phyloP scores from a whole-genome alignment of 1,140 invertebrate species.

The Bombus cullumanus region DNA sequence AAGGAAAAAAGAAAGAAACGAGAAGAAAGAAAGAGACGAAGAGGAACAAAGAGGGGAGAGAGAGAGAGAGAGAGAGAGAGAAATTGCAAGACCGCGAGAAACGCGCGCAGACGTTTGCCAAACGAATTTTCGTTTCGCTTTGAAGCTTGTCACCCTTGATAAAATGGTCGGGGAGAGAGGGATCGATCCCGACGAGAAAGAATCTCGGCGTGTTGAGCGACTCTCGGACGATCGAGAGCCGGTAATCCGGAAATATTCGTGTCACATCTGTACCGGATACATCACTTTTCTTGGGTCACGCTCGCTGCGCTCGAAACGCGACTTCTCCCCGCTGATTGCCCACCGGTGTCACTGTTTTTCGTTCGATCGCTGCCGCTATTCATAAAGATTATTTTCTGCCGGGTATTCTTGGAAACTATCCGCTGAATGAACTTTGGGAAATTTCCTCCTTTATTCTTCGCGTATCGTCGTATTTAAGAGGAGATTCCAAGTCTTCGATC shows the following conservation, averaged over 20 bases:
- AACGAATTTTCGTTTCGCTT: not conserved
- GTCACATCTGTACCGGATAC: slow-evolving; percentile 45
- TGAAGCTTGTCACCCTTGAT: not conserved
- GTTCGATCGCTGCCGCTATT: slow-evolving; percentile 5
- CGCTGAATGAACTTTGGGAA: not conserved
- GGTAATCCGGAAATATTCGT: slow-evolving; percentile 52
- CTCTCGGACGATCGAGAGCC: slow-evolving; percentile 12
- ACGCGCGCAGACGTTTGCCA: not conserved
- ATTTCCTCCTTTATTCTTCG: too few species aligned
- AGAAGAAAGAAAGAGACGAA: not conserved
- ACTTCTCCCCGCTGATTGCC: not conserved
- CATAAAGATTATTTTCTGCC: not conserved
- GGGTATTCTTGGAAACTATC: not conserved
- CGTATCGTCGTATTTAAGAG: too few species aligned
- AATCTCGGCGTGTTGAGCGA: not conserved
- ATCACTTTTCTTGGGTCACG: slow-evolving; percentile 26
- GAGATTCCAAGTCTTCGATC: too few species aligned
- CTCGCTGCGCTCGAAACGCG: slow-evolving; percentile 8
- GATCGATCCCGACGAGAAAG: slow-evolving; percentile 5
- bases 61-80: not conserved
- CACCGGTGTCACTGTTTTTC: not conserved
- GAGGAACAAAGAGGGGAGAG: not conserved
- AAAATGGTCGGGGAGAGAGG: not conserved
- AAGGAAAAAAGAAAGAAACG: too few species aligned
- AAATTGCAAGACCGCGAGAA: not conserved